Evolutionary conservation across 2,113 vertebrate species (phyloP).

Genomic region (Hippocampus comes): DNA sequence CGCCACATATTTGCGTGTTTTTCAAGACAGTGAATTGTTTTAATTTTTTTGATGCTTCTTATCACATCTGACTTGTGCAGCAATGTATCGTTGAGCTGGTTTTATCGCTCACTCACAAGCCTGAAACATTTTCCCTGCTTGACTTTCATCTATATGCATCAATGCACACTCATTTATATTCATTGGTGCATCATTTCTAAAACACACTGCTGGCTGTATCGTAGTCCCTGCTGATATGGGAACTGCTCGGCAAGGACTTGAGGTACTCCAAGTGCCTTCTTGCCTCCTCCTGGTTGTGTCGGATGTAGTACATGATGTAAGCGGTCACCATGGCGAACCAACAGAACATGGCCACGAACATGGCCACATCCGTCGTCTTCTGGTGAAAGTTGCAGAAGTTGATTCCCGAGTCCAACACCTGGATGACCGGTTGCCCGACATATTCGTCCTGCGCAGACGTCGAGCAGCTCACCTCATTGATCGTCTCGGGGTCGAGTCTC

Average conservation of each 20-base stretch:
- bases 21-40: neutral
- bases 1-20: neutral
- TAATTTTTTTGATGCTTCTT: neutral
- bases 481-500: constrained; percentile 76
- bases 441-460: constrained; percentile 76
- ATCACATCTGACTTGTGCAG: constrained; percentile 6
- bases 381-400: constrained; percentile 82
- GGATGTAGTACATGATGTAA: constrained; percentile 82
- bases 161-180: constrained; percentile 12
- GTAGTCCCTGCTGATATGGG: constrained; percentile 68
- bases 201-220: constrained; percentile 67
- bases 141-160: constrained; percentile 21
- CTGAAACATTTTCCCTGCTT: constrained; percentile 7
- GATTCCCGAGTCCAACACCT: constrained; percentile 78
- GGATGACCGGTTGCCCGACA: constrained; percentile 78
- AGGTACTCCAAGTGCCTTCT: constrained; percentile 78
- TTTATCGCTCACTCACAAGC: constrained; percentile 2
- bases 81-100: neutral
- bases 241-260: constrained; percentile 72
- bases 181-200: constrained; percentile 4
- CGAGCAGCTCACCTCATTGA: constrained; percentile 80
- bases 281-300: constrained; percentile 82
- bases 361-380: constrained; percentile 80
- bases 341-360: constrained; percentile 87
- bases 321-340: constrained; percentile 86